A percentile compares a stretch with the other conserved stretches of the same genome.
These are phyloP conservation scores for Drosophila acutilabella DNA, from an alignment of 2,888 invertebrate species.

Conservation along the genomic window DNA sequence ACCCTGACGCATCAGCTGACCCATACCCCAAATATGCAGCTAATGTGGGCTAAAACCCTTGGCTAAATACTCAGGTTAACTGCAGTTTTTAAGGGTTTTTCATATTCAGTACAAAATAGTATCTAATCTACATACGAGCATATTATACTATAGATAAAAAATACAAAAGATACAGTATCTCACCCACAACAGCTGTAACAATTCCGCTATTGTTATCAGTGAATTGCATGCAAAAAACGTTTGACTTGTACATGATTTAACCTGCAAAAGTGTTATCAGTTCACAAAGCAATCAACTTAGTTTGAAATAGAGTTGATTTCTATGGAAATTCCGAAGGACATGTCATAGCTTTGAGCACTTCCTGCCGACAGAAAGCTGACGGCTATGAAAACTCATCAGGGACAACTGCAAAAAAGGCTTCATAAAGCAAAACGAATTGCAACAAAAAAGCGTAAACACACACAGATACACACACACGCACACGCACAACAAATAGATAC, in stretches of 20 bases:
- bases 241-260: neutral
- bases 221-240: neutral
- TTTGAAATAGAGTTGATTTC: neutral
- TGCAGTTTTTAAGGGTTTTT: slow-evolving; percentile 1
- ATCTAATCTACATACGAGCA: slow-evolving; percentile 41
- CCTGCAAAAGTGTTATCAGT: neutral
- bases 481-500: slow-evolving; percentile 1
- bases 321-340: too few relatives aligned
- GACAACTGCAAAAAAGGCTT: slow-evolving; percentile 30
- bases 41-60: slow-evolving; percentile 21
- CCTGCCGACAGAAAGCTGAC: slow-evolving; percentile 16
- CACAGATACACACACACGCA: slow-evolving; percentile 11
- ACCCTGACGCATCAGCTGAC: slow-evolving; percentile 42
- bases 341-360: neutral
- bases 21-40: slow-evolving; percentile 8
- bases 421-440: slow-evolving; percentile 44
- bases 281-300: neutral
- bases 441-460: slow-evolving; percentile 27
- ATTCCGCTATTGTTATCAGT: slow-evolving; percentile 19
- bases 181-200: slow-evolving; percentile 24
- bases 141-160: slow-evolving; percentile 35
- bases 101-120: slow-evolving; percentile 1
- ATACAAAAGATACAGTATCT: slow-evolving; percentile 31
- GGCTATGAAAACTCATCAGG: slow-evolving; percentile 14
- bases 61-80: slow-evolving; percentile 20